Conservation (phyloP, 2,113 vertebrate genomes). For the Chiloscyllium plagiosum region DNA sequence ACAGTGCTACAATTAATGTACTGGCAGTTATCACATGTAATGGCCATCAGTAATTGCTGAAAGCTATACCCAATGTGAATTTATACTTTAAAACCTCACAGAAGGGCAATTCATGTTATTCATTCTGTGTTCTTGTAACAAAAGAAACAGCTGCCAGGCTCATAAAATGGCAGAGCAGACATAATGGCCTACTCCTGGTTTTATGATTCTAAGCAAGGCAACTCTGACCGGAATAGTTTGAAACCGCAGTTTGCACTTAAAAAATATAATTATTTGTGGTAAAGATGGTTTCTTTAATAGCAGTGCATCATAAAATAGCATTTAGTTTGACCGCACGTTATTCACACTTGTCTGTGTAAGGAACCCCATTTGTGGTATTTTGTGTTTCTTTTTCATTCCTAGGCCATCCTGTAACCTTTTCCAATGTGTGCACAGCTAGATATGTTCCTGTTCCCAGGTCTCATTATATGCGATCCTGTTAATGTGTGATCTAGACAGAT, state of each 20-base stretch:
- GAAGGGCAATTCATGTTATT: constrained; percentile 1
- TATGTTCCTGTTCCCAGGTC: background rate
- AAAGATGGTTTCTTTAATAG: background rate
- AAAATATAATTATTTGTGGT: background rate
- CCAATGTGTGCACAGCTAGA: background rate
- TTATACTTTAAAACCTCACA: background rate
- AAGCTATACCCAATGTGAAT: constrained; percentile 7
- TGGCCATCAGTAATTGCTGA: background rate
- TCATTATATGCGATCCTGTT: background rate
- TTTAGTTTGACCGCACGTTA: background rate
- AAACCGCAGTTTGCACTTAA: background rate
- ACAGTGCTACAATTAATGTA: background rate
- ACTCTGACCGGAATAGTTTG: background rate
- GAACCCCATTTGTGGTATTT: background rate
- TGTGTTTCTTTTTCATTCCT: background rate
- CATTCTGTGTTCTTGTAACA: background rate
- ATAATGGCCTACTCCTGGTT: background rate
- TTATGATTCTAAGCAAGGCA: background rate
- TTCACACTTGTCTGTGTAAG: background rate
- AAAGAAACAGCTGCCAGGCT: constrained; percentile 7
- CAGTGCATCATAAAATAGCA: background rate
- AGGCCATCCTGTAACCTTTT: background rate
- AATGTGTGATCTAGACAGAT: background rate
- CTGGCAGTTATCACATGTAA: background rate
- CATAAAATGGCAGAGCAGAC: constrained; percentile 10